Evolutionary conservation across 2,113 vertebrate species (phyloP).

Genomic region (Phylloscopus whistleri): DNA sequence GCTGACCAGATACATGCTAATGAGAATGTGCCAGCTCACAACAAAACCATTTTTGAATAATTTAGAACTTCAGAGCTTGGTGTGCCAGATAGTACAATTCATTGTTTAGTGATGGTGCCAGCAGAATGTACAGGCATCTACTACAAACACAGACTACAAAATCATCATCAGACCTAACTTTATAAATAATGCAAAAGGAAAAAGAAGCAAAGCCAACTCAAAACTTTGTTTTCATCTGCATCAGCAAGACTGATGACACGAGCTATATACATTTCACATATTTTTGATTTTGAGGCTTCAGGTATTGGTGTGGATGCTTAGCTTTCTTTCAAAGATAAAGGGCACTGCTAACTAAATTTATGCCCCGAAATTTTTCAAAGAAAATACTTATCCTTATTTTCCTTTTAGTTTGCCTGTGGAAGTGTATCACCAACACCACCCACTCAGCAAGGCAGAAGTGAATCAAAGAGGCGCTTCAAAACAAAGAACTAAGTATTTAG

Average conservation of each 20-base stretch:
- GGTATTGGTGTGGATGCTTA: not conserved
- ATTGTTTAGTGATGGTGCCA: constrained; percentile 36
- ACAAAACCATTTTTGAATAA: constrained; percentile 76
- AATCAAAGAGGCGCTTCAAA: not conserved
- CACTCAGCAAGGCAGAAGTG: not conserved
- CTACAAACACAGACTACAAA: constrained; percentile 16
- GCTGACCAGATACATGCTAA: constrained; percentile 79
- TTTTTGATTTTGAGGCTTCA: not conserved
- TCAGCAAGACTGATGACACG: not conserved
- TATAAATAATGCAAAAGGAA: constrained; percentile 34
- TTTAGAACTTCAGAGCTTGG: constrained; percentile 53
- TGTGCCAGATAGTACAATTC: constrained; percentile 54
- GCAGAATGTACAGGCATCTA: not conserved
- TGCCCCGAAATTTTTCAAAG: not conserved
- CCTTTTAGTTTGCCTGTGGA: not conserved
- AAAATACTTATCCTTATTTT: not conserved
- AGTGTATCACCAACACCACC: not conserved
- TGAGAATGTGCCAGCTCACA: constrained; percentile 68
- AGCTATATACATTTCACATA: not conserved
- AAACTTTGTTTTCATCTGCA: not conserved
- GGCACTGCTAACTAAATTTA: not conserved
- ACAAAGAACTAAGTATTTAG: not conserved
- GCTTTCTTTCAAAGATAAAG: not conserved
- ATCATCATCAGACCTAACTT: not conserved
- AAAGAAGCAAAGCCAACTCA: not conserved